Evolutionary conservation across 2,797 vertebrate species (phyloP).

Genomic region (Pantherophis alleghaniensis): DNA sequence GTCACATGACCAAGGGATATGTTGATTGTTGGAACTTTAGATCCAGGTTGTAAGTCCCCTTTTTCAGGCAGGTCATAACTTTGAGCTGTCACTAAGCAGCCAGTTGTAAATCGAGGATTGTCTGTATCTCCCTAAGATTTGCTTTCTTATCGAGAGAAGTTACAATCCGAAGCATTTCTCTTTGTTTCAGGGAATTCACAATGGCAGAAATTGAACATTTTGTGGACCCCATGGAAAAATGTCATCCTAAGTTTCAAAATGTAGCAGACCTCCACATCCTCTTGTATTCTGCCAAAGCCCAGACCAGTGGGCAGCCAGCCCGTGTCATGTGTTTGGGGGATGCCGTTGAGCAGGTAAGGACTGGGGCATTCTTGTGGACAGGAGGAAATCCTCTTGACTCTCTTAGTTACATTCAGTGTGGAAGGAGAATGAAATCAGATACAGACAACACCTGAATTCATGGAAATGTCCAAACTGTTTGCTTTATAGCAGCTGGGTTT

Average conservation of each 20-base stretch:
- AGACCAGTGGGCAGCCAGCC: conserved; percentile 96
- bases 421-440: neutral
- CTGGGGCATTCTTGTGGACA: neutral
- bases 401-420: neutral
- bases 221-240: conserved; percentile 93
- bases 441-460: neutral
- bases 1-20: too few species aligned
- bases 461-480: neutral
- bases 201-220: conserved; percentile 99
- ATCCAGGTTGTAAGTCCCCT: too few species aligned
- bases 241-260: conserved; percentile 89
- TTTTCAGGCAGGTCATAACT: neutral
- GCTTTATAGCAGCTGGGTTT: neutral
- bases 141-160: neutral
- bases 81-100: neutral
- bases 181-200: conserved; percentile 88
- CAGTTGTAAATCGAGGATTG: neutral
- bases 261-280: conserved; percentile 86
- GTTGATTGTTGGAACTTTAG: too few species aligned
- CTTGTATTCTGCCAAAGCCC: conserved; percentile 93
- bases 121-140: neutral
- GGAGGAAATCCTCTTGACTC: neutral
- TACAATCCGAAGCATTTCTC: fast-evolving
- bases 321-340: conserved; percentile 88
- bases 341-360: conserved; percentile 89